These are phyloP conservation scores for Syngnathus rostellatus DNA, from an alignment of 2,797 vertebrate species.

Conservation along the genomic window DNA sequence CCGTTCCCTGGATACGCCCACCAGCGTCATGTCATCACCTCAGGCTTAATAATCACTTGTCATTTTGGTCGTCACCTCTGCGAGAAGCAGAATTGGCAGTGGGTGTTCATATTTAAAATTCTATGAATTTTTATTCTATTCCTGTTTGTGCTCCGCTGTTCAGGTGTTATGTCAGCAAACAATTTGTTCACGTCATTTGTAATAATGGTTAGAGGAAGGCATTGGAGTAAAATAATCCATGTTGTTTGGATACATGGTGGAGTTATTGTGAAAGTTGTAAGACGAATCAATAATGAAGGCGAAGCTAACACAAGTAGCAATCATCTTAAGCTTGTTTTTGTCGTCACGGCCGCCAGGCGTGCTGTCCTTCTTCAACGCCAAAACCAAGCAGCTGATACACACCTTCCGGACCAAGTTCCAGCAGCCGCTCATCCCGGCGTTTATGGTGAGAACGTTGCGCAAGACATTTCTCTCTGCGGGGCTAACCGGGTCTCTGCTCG, in stretches of 20 bases:
- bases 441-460: conserved; percentile 71
- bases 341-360: conserved; percentile 61
- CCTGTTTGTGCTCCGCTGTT: not conserved
- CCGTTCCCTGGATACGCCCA: not conserved
- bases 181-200: no score
- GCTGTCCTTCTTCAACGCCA: conserved; percentile 87
- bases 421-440: conserved; percentile 86
- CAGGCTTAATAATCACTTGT: not conserved
- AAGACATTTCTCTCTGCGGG: not conserved
- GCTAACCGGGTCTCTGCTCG: conserved; percentile 10
- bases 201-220: no score
- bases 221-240: no score
- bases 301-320: no score
- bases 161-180: not conserved
- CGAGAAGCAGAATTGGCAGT: no score
- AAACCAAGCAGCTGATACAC: conserved; percentile 84
- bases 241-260: no score
- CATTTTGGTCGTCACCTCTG: not conserved
- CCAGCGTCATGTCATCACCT: not conserved
- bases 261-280: no score
- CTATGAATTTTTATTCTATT: not conserved
- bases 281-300: no score
- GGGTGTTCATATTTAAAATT: not conserved
- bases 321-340: no score
- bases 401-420: conserved; percentile 87